phyloP scores from a whole-genome alignment of 2,888 invertebrate species.

The Allygus modestus region DNA sequence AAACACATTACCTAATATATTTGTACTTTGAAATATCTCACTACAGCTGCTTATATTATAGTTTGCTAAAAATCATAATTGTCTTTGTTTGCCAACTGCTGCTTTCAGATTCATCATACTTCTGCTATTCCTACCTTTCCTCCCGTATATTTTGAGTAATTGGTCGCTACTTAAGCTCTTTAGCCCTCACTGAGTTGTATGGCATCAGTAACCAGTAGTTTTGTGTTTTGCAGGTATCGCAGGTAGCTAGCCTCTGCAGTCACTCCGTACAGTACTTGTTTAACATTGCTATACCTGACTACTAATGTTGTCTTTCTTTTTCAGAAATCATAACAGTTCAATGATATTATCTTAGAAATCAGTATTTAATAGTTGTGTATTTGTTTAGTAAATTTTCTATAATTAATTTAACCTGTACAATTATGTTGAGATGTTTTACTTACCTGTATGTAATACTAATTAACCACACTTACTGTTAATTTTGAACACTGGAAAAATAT shows the following conservation, averaged over 20 bases:
- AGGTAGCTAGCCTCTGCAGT: background rate
- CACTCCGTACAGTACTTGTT: background rate
- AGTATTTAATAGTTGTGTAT: too few species aligned
- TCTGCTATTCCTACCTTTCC: background rate
- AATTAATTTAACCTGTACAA: too few species aligned
- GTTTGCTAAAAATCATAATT: background rate
- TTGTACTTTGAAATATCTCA: too few species aligned
- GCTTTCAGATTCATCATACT: conserved; percentile 14
- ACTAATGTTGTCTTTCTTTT: conserved; percentile 7
- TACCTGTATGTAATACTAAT: too few species aligned
- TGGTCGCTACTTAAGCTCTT: background rate
- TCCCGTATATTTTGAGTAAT: conserved; percentile 8
- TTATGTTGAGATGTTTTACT: too few species aligned
- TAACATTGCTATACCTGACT: background rate
- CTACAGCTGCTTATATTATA: background rate
- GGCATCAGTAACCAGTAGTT: background rate
- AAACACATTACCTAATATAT: too few species aligned
- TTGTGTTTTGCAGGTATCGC: conserved; percentile 26
- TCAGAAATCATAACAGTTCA: background rate
- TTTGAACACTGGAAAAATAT: too few species aligned
- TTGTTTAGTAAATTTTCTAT: too few species aligned
- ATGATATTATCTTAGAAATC: background rate
- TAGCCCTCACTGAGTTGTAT: background rate
- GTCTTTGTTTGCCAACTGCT: background rate
- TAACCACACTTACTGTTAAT: too few species aligned